phyloP scores from a whole-genome alignment of 2,113 vertebrate genomes.

The Ariopsis seemanni region DNA sequence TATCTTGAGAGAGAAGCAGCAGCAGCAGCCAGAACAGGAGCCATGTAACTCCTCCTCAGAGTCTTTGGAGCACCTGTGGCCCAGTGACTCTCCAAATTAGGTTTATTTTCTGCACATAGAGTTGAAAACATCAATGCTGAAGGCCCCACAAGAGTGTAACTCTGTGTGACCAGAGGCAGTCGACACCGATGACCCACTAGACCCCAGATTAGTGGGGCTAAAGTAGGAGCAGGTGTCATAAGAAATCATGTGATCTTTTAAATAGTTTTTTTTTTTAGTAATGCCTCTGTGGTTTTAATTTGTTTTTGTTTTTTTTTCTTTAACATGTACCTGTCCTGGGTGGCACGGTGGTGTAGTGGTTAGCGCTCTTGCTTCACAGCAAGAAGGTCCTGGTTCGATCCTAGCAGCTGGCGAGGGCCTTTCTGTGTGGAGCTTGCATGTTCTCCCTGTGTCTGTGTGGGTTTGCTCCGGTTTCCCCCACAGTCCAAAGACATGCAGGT shows the following conservation, averaged over 20 bases:
- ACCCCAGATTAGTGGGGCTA: background rate
- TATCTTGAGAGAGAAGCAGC: background rate
- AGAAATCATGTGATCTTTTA: background rate
- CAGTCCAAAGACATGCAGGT: too few species aligned
- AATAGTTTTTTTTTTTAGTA: background rate
- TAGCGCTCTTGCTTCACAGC: too few species aligned
- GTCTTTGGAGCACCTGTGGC: background rate
- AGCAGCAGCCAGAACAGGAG: background rate
- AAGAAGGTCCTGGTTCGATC: too few species aligned
- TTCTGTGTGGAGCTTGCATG: too few species aligned
- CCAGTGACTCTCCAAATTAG: background rate
- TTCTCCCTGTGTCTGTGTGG: too few species aligned
- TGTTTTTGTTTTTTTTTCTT: background rate
- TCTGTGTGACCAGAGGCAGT: background rate
- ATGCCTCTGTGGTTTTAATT: background rate
- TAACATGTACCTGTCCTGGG: too few species aligned
- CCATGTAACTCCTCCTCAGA: background rate
- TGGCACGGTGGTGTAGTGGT: too few species aligned
- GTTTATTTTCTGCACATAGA: background rate
- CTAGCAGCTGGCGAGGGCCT: too few species aligned
- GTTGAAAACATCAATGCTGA: background rate
- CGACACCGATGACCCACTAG: too few species aligned
- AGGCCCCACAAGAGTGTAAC: rapidly evolving
- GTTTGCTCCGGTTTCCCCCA: too few species aligned
- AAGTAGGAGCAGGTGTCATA: background rate